phyloP scores from a whole-genome alignment of 1,140 invertebrate genomes.

The Habropoda laboriosa region DNA sequence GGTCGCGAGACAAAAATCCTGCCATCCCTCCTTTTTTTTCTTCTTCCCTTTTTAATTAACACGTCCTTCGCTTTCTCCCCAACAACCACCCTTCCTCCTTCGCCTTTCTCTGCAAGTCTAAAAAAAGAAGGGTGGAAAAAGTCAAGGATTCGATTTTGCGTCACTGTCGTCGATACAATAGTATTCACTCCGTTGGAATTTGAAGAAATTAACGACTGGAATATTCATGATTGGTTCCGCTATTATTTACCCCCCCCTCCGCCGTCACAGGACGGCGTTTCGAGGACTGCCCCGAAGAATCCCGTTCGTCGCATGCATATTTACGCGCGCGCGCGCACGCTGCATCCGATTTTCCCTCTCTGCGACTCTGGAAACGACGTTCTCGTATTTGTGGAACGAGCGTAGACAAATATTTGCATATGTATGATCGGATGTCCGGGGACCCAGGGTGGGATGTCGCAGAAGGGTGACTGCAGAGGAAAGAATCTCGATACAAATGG shows the following conservation, averaged over 20 bases:
- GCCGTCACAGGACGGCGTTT: too few species aligned
- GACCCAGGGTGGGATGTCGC: too few species aligned
- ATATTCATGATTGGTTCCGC: conserved; percentile 18
- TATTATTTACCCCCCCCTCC: not conserved
- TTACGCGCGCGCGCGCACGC: conserved; percentile 17
- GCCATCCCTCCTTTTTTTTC: too few species aligned
- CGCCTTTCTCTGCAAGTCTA: not conserved
- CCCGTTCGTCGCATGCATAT: conserved; percentile 2
- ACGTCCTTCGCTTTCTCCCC: not conserved
- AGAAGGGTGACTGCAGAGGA: too few species aligned
- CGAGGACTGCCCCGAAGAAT: too few species aligned
- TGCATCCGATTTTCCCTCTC: conserved; percentile 8
- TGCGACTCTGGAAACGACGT: conserved; percentile 13
- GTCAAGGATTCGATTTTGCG: not conserved
- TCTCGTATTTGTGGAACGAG: not conserved
- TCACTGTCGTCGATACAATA: not conserved
- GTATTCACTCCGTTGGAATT: not conserved
- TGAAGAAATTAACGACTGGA: not conserved
- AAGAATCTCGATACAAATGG: not conserved
- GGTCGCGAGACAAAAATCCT: not conserved
- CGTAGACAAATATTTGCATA: conserved; percentile 30
- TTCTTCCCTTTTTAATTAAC: not conserved
- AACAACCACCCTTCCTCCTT: not conserved
- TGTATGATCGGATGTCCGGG: not conserved
- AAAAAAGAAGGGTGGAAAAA: not conserved